phyloP scores from a whole-genome alignment of 2,797 vertebrate genomes.

The Graptemys geographica region DNA sequence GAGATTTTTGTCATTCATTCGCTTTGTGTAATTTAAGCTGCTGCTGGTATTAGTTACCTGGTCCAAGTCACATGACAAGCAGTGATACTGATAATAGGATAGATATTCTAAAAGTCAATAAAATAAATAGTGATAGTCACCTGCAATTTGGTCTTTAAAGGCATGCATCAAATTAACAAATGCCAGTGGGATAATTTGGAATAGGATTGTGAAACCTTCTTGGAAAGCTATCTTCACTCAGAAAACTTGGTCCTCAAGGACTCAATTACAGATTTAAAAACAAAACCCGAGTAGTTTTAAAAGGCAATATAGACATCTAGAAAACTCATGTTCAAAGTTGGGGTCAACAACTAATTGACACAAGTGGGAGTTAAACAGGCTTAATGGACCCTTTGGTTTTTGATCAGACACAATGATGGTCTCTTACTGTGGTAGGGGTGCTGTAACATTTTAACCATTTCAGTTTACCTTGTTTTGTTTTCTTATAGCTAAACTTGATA shows the following conservation, averaged over 20 bases:
- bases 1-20: not conserved
- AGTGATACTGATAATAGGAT: not conserved
- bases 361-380: slow-evolving; percentile 27
- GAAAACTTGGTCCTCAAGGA: slow-evolving; percentile 12
- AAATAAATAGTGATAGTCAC: not conserved
- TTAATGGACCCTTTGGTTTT: slow-evolving; percentile 27
- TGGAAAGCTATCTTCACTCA: not conserved
- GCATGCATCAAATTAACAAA: not conserved
- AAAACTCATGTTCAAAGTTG: slow-evolving; percentile 9
- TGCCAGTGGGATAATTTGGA: slow-evolving; percentile 17
- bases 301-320: not conserved
- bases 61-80: not conserved
- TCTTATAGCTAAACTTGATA: not conserved
- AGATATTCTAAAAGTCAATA: not conserved
- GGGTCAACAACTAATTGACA: slow-evolving; percentile 41
- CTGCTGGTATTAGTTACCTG: not conserved
- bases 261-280: not conserved
- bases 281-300: not conserved
- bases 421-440: not conserved
- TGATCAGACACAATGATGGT: not conserved
- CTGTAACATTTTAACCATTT: not conserved
- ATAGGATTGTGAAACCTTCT: not conserved
- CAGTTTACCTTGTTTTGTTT: not conserved
- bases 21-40: not conserved
- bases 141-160: not conserved